A percentile compares a stretch with the other conserved stretches of the same genome.
Conservation (phyloP, 2,797 vertebrate species). For the Morelia viridis region DNA sequence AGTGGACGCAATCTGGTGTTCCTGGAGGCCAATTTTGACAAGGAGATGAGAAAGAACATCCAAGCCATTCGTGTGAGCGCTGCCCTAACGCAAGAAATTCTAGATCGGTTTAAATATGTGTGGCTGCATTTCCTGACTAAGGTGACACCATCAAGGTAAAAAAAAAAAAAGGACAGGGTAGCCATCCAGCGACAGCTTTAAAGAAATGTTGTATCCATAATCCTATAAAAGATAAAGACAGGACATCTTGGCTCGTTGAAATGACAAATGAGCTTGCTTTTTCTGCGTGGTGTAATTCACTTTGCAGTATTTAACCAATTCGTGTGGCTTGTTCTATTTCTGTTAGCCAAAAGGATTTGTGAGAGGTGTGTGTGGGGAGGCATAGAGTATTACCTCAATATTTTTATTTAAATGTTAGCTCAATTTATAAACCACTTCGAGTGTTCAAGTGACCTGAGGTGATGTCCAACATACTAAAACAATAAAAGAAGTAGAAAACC, state of each 20-base stretch:
- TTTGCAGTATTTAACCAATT: neutral
- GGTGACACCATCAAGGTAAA: conserved; percentile 76
- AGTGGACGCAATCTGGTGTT: conserved; percentile 69
- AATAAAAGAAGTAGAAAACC: neutral
- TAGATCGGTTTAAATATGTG: conserved; percentile 63
- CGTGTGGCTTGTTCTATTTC: neutral
- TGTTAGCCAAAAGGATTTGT: neutral
- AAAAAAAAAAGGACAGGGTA: conserved; percentile 11
- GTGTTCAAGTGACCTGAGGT: no score
- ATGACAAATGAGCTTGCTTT: neutral
- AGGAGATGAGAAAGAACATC: conserved; percentile 55
- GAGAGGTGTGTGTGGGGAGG: neutral
- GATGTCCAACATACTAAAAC: neutral
- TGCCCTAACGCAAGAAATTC: conserved; percentile 74
- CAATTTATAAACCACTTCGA: no score
- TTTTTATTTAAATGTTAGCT: neutral
- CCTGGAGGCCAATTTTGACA: conserved; percentile 71
- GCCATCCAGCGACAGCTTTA: neutral
- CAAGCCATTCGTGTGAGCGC: conserved; percentile 61
- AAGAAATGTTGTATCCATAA: neutral
- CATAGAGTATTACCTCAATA: neutral
- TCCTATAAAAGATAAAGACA: neutral
- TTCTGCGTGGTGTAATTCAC: neutral
- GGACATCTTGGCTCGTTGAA: neutral
- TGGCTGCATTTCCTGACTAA: conserved; percentile 74